Percentiles rank a stretch among this genome's conserved stretches.
phyloP scores from a whole-genome alignment of 2,797 vertebrate genomes.

The Gallirallus australis region DNA sequence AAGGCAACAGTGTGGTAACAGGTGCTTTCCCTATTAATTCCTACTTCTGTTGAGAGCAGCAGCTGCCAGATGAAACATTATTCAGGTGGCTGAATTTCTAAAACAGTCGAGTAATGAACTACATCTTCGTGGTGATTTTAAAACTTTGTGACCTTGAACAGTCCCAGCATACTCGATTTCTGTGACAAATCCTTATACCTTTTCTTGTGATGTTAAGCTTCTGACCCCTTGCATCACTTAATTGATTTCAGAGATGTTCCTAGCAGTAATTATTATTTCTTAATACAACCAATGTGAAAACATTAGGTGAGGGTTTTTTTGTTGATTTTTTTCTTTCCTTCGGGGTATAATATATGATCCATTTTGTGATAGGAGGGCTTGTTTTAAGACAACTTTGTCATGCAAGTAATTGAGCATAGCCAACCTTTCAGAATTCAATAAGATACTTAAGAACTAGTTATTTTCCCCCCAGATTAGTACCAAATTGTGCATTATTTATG shows the following conservation, averaged over 20 bases:
- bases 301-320: background rate
- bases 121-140: background rate
- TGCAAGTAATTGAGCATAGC: background rate
- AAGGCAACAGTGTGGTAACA: background rate
- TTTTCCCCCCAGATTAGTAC: background rate
- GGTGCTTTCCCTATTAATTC: slow-evolving; percentile 5
- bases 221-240: background rate
- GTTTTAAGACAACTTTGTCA: background rate
- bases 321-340: background rate
- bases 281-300: background rate
- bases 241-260: background rate
- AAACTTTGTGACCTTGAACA: background rate
- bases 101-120: background rate
- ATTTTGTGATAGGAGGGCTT: background rate
- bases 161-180: fast-evolving
- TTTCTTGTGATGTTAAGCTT: background rate
- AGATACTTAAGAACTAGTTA: background rate
- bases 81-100: slow-evolving; percentile 12
- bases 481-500: background rate
- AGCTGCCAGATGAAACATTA: slow-evolving; percentile 13
- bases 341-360: background rate
- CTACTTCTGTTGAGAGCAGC: background rate
- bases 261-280: background rate
- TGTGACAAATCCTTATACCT: background rate
- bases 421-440: background rate